phyloP scores from a whole-genome alignment of 2,888 invertebrate species.

The Agelastica alni region DNA sequence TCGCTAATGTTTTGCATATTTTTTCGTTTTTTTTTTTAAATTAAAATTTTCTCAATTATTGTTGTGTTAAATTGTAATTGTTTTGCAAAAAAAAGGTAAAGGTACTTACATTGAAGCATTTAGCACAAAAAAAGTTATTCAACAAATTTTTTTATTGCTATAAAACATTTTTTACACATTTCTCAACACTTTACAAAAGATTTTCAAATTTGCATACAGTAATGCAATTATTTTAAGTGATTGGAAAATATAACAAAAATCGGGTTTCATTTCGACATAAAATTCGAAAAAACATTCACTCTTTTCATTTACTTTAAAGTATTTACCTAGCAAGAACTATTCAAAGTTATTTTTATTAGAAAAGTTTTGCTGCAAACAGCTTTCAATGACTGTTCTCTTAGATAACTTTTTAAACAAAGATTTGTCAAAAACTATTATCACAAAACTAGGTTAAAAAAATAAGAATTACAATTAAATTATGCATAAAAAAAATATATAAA shows the following conservation, averaged over 20 bases:
- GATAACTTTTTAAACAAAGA: conserved; percentile 8
- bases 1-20: no score
- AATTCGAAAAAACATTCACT: conserved; percentile 1
- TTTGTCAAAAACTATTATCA: not conserved
- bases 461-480: no score
- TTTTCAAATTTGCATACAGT: not conserved
- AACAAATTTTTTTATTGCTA: not conserved
- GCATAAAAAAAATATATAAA: no score
- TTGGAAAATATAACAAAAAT: no score
- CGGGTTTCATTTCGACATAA: no score
- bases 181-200: not conserved
- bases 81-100: not conserved
- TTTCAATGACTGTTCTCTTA: conserved; percentile 14
- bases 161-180: not conserved
- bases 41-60: not conserved
- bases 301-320: conserved; percentile 6
- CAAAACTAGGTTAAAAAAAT: not conserved
- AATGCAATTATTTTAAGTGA: no score
- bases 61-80: not conserved
- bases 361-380: conserved; percentile 13
- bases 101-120: no score
- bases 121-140: no score
- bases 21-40: no score
- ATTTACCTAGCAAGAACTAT: conserved; percentile 13
- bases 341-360: conserved; percentile 18